Evolutionary conservation across 2,888 invertebrate species (phyloP), one percentile per base, ranked within the genome.

Genomic region (Syritta pipiens): DNA sequence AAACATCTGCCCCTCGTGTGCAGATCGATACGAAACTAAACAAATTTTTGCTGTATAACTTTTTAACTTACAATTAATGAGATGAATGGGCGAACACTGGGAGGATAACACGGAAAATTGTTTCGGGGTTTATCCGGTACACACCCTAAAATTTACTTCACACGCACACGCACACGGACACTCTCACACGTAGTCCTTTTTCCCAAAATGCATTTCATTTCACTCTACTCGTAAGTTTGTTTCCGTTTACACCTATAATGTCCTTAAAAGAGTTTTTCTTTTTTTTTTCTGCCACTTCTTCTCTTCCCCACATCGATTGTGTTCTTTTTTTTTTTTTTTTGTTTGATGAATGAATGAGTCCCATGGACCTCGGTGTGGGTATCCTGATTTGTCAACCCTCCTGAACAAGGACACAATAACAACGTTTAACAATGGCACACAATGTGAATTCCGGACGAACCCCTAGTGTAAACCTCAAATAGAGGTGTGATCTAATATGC

Each of bases 401-500:
- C 40, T 19, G 10, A 40, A 59, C 65, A 72, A 67, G 40, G 57
- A 63, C 71, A 59, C 35, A 81, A 82, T 75, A 74, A 82, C 62
- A 81, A 53, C 37, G 24, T 26, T 28, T 44, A 62, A 71, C 81
- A 67, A 67, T 81, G 57, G 55, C 65, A 72, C 63, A 69, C 65
- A 81, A 75, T 71, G 53, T 63, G 49, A 62, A 79, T 62, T 65
- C 81, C 81, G 65, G 67, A 75, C 69, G 71, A 63, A 62, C 72
- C 81, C 67, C 62, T 71, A 62, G 76, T 81, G 79, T 72, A 85
- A 85, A 84, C 84, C 84, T 84, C 84, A 84, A 85, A 84, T 83
- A 85, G 84, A 85, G 86, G 85, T 85, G 86, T 85, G 85, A 84
- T 84, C 83, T 84, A 84, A 84, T 84, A 82, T 82, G 82, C 84